A percentile compares a stretch with the other conserved stretches of the same genome.
phyloP scores from a whole-genome alignment of 2,113 vertebrate genomes.

The Coregonus clupeaformis region DNA sequence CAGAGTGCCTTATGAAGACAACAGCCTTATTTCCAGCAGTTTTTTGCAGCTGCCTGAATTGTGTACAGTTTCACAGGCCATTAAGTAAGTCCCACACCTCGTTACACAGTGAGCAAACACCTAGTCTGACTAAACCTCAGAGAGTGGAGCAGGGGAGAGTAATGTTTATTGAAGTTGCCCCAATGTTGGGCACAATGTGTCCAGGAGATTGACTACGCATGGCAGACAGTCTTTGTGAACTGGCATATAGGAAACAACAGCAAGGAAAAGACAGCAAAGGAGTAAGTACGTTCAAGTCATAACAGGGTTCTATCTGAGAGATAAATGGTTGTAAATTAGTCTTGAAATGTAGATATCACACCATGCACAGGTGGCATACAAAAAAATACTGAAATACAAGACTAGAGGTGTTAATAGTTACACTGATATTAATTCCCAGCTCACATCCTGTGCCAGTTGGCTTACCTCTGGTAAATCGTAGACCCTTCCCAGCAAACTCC shows the following conservation, averaged over 20 bases:
- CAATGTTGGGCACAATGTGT: neutral
- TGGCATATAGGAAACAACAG: neutral
- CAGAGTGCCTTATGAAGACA: neutral
- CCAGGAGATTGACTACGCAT: neutral
- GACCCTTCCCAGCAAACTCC: slow-evolving; percentile 94
- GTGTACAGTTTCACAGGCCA: slow-evolving; percentile 21
- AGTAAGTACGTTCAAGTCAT: neutral
- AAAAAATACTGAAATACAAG: no score
- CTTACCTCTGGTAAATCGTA: slow-evolving; percentile 90
- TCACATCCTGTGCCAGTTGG: slow-evolving; percentile 16
- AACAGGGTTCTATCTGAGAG: neutral
- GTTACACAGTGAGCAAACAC: slow-evolving; percentile 52
- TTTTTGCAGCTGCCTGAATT: neutral
- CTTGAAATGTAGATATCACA: neutral
- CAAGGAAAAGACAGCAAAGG: neutral
- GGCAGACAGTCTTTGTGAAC: neutral
- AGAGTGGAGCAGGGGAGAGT: neutral
- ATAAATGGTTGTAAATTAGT: neutral
- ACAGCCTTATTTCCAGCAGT: neutral
- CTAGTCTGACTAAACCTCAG: neutral
- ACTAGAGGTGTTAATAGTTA: no score
- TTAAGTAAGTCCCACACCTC: slow-evolving; percentile 27
- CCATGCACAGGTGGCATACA: no score
- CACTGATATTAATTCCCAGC: no score
- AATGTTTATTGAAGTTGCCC: neutral